These are phyloP conservation scores for Bedellia somnulentella DNA, from an alignment of 2,888 invertebrate genomes.

Conservation along the genomic window DNA sequence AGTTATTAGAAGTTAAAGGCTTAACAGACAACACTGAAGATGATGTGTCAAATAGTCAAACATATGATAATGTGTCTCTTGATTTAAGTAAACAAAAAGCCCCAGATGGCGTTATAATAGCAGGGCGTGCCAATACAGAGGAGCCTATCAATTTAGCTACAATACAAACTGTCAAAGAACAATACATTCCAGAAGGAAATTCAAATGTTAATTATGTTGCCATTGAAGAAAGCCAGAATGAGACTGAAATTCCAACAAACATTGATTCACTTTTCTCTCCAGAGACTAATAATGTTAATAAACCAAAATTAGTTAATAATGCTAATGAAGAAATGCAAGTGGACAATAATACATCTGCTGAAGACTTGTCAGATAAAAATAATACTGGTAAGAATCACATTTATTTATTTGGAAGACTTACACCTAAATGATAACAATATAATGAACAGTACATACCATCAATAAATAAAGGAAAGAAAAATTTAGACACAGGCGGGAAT, in stretches of 20 bases:
- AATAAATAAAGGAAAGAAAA: too few species aligned
- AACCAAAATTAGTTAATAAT: too few species aligned
- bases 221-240: constrained; percentile 25
- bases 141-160: constrained; percentile 51
- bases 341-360: constrained; percentile 36
- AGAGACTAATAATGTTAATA: too few species aligned
- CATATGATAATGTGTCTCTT: constrained; percentile 35
- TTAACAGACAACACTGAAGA: constrained; percentile 65
- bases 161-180: constrained; percentile 31
- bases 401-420: too few species aligned
- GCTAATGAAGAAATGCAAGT: too few species aligned
- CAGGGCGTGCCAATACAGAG: constrained; percentile 30
- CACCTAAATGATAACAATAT: too few species aligned
- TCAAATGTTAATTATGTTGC: too few species aligned
- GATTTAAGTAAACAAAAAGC: constrained; percentile 43
- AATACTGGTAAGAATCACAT: too few species aligned
- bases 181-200: constrained; percentile 30
- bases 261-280: too few species aligned
- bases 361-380: constrained; percentile 47
- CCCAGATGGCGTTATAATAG: constrained; percentile 27
- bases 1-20: constrained; percentile 75
- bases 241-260: too few species aligned
- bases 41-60: constrained; percentile 32
- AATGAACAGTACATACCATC: too few species aligned
- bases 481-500: too few species aligned